Base-by-base conservation (phyloP, 2,888 invertebrate species). In the Strigamia maritima region DNA sequence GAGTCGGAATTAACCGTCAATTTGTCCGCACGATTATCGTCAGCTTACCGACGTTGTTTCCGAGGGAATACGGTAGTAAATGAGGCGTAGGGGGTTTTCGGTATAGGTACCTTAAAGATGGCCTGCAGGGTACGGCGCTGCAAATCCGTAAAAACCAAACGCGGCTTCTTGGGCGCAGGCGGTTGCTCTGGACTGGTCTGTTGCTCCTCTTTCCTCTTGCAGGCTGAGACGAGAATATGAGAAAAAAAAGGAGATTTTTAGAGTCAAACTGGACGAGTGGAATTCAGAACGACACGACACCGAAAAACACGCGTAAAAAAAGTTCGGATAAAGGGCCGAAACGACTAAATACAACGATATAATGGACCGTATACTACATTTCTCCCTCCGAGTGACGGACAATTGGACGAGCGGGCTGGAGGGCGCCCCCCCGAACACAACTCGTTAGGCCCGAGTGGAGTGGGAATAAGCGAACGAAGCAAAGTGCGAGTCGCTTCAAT, bases 51-150 rank as follows among this genome's bases (percentile, higher is more conserved):
- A n/a, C n/a, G n/a, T n/a, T n/a, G n/a, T n/a, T n/a, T n/a, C n/a
- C n/a, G n/a, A n/a, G n/a, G n/a, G 16, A 49, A 49, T 49, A 14
- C 3, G 19, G 49, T 19, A 49, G 49, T 35, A 10, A 35, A 10
- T 1, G 19, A 16, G 19, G 2, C 8, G n/a, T 16, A n/a, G 19
- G 8, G 19, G 3, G 19, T n/a, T n/a, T 35, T 35, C 35, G 4
- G 35, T 35, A 35, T 35, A 35, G 44, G 80, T 87, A 95, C 95
- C 92, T 98, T 98, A 92, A 98, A 98, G 92, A 98, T 98, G 90
- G 98, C 98, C 91, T 98, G 98, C 87, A 99, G 93, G 87, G 99
- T 99, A 90, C 98, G 94, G 88, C 99, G 93, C 90, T 99, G 99
- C 86, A 99, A 95, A 90, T 99, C 99, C 86, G 99, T 99, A 91